phyloP scores from a whole-genome alignment of 2,888 invertebrate species.

The Physocephala rufipes region DNA sequence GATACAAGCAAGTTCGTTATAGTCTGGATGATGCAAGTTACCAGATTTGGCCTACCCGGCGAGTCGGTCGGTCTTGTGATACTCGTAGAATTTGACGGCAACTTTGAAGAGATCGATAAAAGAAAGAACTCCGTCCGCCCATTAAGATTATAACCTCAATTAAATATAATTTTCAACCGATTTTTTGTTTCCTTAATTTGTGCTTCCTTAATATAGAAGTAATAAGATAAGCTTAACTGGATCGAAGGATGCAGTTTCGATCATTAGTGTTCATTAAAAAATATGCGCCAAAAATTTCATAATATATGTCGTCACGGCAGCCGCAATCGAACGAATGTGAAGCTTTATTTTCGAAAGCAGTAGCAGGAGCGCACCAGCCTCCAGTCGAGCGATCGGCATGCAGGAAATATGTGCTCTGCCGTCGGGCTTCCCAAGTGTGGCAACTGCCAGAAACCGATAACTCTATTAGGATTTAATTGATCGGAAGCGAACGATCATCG shows the following conservation, averaged over 20 bases:
- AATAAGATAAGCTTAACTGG: conserved; percentile 21
- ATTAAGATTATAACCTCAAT: conserved; percentile 42
- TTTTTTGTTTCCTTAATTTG: conserved; percentile 48
- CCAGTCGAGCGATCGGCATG: not conserved
- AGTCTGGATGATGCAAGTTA: too few species aligned
- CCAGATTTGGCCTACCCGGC: too few species aligned
- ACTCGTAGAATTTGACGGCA: too few species aligned
- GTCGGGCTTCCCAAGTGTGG: not conserved
- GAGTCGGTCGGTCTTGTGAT: too few species aligned
- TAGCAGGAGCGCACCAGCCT: not conserved
- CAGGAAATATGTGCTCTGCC: not conserved
- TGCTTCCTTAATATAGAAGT: conserved; percentile 24
- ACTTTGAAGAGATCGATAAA: too few species aligned
- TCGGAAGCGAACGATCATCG: conserved; percentile 36
- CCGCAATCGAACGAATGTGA: not conserved
- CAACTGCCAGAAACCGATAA: conserved; percentile 34
- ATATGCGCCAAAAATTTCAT: conserved; percentile 8
- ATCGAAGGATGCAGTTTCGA: not conserved
- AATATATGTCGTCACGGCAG: not conserved
- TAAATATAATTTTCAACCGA: conserved; percentile 56
- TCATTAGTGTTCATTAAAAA: conserved; percentile 16
- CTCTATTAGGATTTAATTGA: conserved; percentile 38
- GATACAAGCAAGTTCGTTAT: too few species aligned
- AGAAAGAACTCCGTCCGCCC: conserved; percentile 3
- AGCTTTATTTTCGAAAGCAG: too few species aligned